phyloP scores from a whole-genome alignment of 1,140 invertebrate genomes.

The Trichonephila inaurata region DNA sequence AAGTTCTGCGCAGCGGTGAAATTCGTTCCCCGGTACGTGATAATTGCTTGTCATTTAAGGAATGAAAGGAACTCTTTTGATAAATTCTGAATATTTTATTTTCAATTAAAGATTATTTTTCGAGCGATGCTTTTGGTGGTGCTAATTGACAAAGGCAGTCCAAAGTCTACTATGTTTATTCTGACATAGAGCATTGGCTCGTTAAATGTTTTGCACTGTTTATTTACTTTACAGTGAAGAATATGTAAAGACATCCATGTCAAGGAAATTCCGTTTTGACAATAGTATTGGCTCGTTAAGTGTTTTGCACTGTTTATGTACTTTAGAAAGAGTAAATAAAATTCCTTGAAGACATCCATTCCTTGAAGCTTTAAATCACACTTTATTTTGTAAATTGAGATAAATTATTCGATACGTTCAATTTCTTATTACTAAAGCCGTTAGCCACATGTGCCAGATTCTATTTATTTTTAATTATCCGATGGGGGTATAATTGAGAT shows the following conservation, averaged over 20 bases:
- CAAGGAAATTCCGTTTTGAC: background rate
- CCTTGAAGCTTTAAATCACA: too few relatives aligned
- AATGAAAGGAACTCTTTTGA: background rate
- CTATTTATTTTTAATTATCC: too few relatives aligned
- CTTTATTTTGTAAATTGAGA: too few relatives aligned
- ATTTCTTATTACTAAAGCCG: too few relatives aligned
- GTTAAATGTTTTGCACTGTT: background rate
- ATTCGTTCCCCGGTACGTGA: background rate
- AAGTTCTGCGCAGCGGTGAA: background rate
- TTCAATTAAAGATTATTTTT: background rate
- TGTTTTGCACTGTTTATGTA: too few relatives aligned
- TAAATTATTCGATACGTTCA: too few relatives aligned
- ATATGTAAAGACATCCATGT: background rate
- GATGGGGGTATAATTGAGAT: too few relatives aligned
- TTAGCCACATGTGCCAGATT: too few relatives aligned
- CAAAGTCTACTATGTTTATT: too few relatives aligned
- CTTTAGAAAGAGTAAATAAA: too few relatives aligned
- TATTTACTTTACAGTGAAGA: background rate
- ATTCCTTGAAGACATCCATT: too few relatives aligned
- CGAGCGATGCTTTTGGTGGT: background rate
- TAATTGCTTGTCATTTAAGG: constrained; percentile 31
- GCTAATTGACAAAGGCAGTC: constrained; percentile 30
- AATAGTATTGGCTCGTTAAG: too few relatives aligned
- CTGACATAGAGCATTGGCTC: background rate
- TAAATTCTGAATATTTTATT: background rate